Evolutionary conservation across 1,140 invertebrate genomes (phyloP), one percentile per base, ranked within the genome.

Genomic region (Glossosoma conforme): DNA sequence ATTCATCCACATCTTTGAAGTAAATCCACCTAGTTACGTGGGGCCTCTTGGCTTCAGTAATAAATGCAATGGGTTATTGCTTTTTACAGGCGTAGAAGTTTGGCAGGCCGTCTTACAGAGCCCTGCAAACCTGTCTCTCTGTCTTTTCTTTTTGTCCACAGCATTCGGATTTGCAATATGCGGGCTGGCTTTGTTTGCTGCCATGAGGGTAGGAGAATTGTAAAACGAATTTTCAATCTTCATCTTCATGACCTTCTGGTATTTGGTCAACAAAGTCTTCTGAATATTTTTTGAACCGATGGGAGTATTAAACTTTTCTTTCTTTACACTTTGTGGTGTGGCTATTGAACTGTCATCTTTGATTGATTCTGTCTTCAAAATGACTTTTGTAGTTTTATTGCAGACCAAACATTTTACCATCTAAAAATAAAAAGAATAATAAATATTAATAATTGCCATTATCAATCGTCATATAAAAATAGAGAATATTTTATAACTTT

Each of bases 101-200:
- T 36, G 20, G 17, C 48, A 51, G n/a, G 48, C 48, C 19, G 37
- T 17, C 19, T 51, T 51, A 14, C 32, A 36, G 9, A 51, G 21
- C 5, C 48, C 48, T 2, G 48, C 48, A 37, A 51, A 51, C 13
- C 37, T 51, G 19, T 51, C 48, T n/a, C 48, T 10, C 28, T 51
- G 40, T 15, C 33, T 51, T 17, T 49, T 49, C 17, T 22, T 44
- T 37, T 35, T 44, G 5, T 5, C 15, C 8, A 8, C 35, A 8
- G 17, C 8, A 6, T 8, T n/a, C 6, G 24, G 24, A 8, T 6
- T 28, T 5, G 35, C 35, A 14, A 17, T 36, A 13, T 36, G 8
- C 17, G 8, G 11, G 35, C 11, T 36, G 17, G 35, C 8, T 9
- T 5, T 36, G 17, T 5, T 8, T 36, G 24, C n/a, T 28, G 24